These are phyloP conservation scores for Anableps anableps DNA, from an alignment of 2,797 vertebrate genomes.

Conservation along the genomic window DNA sequence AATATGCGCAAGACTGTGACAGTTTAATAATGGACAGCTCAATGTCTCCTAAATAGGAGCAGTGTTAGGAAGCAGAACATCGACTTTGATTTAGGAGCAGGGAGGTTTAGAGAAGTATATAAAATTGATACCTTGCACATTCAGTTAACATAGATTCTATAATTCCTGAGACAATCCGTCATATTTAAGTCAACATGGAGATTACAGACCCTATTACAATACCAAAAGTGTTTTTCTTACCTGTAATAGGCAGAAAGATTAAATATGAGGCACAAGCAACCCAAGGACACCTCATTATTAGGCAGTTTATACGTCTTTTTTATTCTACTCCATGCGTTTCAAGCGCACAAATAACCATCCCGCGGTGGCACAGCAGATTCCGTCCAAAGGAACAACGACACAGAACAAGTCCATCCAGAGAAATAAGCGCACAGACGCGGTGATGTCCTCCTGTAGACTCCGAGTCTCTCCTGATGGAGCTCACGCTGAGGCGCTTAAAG, in stretches of 20 bases:
- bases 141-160: neutral
- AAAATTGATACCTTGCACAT: neutral
- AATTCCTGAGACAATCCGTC: neutral
- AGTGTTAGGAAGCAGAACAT: neutral
- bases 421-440: slow-evolving; percentile 45
- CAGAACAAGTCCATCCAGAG: slow-evolving; percentile 25
- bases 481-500: slow-evolving; percentile 66
- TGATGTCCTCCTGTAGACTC: slow-evolving; percentile 39
- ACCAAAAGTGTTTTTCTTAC: slow-evolving; percentile 56
- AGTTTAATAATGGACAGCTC: neutral
- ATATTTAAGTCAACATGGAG: neutral
- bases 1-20: neutral
- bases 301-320: slow-evolving; percentile 18
- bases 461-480: slow-evolving; percentile 42
- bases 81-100: neutral
- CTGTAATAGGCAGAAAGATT: slow-evolving; percentile 62
- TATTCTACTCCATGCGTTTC: slow-evolving; percentile 46
- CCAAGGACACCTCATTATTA: slow-evolving; percentile 73
- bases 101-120: neutral
- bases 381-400: slow-evolving; percentile 13
- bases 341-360: slow-evolving; percentile 40
- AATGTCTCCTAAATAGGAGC: neutral
- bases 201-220: neutral
- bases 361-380: slow-evolving; percentile 15
- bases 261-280: slow-evolving; percentile 54